Conservation (phyloP, 2,113 vertebrate species). For the Podarcis raffonei region DNA sequence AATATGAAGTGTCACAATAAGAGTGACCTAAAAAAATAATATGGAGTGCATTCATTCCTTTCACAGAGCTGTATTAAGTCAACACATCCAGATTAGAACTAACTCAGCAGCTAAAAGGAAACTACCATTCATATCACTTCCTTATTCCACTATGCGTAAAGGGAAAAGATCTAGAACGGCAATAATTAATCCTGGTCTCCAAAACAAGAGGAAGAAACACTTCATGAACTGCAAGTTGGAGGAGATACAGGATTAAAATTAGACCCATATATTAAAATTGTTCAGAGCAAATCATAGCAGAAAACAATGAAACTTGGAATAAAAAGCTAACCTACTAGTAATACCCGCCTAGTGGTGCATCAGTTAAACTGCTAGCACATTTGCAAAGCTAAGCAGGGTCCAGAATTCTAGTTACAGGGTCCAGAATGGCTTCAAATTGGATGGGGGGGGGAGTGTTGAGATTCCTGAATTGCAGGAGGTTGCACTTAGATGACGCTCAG, state of each 20-base stretch:
- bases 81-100: background rate
- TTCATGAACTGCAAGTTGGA: background rate
- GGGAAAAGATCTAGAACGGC: background rate
- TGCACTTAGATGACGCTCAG: too few species aligned
- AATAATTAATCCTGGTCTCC: background rate
- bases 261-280: background rate
- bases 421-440: too few species aligned
- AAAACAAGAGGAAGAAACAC: background rate
- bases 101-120: background rate
- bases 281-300: background rate
- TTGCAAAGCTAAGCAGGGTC: too few species aligned
- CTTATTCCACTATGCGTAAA: background rate
- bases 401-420: too few species aligned
- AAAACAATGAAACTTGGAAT: background rate
- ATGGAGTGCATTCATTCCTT: background rate
- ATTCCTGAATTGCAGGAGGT: too few species aligned
- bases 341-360: too few species aligned
- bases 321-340: background rate
- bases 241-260: background rate
- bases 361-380: too few species aligned
- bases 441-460: too few species aligned
- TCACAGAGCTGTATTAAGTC: background rate
- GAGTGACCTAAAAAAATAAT: background rate
- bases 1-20: background rate
- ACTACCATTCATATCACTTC: background rate